Evolutionary conservation across 2,888 invertebrate genomes (phyloP).

Genomic region (Leptura quadrifasciata): DNA sequence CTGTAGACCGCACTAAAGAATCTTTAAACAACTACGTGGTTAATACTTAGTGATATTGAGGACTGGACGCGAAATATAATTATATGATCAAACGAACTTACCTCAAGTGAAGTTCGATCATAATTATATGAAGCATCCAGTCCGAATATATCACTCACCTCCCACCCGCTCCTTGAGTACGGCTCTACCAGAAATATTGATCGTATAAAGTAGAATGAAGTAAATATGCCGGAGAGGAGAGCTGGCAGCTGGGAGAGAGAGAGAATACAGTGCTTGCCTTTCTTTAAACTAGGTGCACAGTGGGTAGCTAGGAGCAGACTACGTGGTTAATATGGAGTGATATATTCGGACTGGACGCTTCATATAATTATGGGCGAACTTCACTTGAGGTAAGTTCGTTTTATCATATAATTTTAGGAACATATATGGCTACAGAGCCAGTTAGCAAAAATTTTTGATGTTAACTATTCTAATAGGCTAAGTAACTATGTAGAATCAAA

Average conservation of each 20-base stretch:
- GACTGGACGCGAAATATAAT: too few relatives aligned
- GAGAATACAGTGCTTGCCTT: not conserved
- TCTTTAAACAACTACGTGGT: conserved; percentile 18
- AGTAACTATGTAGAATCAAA: too few relatives aligned
- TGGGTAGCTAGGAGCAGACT: not conserved
- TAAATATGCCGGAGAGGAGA: not conserved
- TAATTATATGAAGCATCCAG: too few relatives aligned
- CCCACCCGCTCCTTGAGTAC: not conserved
- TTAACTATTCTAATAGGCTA: too few relatives aligned
- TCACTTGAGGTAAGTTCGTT: too few relatives aligned
- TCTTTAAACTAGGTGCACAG: conserved; percentile 7
- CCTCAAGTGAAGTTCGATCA: too few relatives aligned
- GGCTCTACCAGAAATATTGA: not conserved
- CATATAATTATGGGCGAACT: too few relatives aligned
- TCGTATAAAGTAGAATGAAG: not conserved
- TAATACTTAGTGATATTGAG: too few relatives aligned
- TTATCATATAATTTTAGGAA: too few relatives aligned
- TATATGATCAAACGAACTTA: conserved; percentile 7
- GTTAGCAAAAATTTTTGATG: too few relatives aligned
- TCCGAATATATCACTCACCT: not conserved
- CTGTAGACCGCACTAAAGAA: conserved; percentile 3
- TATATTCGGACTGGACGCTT: too few relatives aligned
- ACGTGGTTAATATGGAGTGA: not conserved
- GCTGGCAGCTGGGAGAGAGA: not conserved
- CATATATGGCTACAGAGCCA: too few relatives aligned